Evolutionary conservation across 1,140 invertebrate species (phyloP).

Genomic region (Brachionus manjavacas): DNA sequence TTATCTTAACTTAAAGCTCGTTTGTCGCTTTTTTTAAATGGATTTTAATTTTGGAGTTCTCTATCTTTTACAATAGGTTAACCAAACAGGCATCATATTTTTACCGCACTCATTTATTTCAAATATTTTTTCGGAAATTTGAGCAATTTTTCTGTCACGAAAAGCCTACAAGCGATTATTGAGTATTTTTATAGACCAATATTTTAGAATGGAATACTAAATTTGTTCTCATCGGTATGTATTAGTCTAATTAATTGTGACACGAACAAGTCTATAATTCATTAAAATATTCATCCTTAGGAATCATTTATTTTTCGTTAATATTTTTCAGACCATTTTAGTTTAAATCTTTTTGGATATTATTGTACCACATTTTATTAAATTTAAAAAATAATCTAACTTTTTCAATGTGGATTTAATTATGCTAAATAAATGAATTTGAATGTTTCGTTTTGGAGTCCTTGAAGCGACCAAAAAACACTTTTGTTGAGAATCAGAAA

Average conservation of each 20-base stretch:
- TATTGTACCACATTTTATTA: too few relatives aligned
- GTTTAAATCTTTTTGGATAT: too few relatives aligned
- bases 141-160: not conserved
- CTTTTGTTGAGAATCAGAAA: not conserved
- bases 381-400: not conserved
- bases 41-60: not conserved
- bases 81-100: not conserved
- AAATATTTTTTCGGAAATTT: not conserved
- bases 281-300: not conserved
- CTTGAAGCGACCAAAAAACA: not conserved
- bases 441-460: not conserved
- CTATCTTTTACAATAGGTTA: not conserved
- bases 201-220: not conserved
- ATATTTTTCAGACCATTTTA: not conserved
- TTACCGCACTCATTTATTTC: not conserved
- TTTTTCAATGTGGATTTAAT: not conserved
- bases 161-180: not conserved
- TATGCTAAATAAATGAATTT: not conserved
- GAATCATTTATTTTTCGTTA: not conserved
- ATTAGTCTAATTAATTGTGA: not conserved
- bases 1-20: too few relatives aligned
- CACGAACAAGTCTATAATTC: not conserved
- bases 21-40: not conserved
- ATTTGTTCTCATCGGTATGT: not conserved
- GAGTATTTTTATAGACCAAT: not conserved